phyloP scores from a whole-genome alignment of 2,113 vertebrate genomes.

The Etheostoma cragini region DNA sequence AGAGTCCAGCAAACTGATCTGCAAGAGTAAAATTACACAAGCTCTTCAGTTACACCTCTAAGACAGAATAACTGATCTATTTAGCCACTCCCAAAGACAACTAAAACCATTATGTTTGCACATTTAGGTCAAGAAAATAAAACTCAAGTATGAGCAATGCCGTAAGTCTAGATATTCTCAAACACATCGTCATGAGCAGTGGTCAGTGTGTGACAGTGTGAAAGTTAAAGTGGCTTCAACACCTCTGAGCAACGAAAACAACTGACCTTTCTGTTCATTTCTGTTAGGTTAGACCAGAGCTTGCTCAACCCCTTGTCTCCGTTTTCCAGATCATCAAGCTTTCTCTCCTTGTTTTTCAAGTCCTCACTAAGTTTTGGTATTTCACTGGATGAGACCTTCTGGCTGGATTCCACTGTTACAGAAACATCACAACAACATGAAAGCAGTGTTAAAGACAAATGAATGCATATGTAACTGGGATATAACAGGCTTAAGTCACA shows the following conservation, averaged over 20 bases:
- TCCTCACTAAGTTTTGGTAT: slow-evolving; percentile 94
- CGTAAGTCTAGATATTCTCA: background rate
- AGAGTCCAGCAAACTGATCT: slow-evolving; percentile 89
- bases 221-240: background rate
- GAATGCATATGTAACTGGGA: background rate
- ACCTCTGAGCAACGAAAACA: background rate
- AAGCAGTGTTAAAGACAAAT: background rate
- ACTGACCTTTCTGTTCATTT: slow-evolving; percentile 93
- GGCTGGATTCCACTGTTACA: slow-evolving; percentile 93
- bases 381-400: slow-evolving; percentile 92
- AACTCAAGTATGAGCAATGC: background rate
- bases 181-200: background rate
- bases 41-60: background rate
- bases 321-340: slow-evolving; percentile 89
- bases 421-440: slow-evolving; percentile 27
- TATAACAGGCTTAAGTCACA: background rate
- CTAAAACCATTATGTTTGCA: background rate
- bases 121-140: background rate
- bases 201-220: background rate
- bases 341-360: slow-evolving; percentile 89
- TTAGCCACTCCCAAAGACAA: background rate
- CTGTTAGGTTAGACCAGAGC: slow-evolving; percentile 95
- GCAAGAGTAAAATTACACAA: slow-evolving; percentile 47
- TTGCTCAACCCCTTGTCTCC: slow-evolving; percentile 90
- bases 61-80: background rate